Conservation (phyloP, 92 coral and sea anemone genomes). For the Parazoanthus darwini region DNA sequence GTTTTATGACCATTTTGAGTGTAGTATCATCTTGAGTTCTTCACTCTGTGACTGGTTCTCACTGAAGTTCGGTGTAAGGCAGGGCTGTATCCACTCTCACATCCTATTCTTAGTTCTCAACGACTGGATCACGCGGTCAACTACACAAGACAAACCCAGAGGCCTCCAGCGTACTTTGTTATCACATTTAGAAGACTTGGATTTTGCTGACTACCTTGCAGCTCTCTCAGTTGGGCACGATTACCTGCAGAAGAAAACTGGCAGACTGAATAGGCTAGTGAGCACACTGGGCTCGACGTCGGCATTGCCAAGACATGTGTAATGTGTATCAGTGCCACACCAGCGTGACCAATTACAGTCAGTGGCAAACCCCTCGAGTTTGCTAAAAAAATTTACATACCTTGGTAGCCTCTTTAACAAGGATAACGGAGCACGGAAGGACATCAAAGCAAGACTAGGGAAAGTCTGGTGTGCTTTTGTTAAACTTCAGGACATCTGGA, state of each 20-base stretch:
- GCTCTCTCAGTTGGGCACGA: neutral
- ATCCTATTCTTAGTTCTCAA: constrained; percentile 20
- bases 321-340: constrained; percentile 16
- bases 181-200: constrained; percentile 29
- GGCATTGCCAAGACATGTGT: neutral
- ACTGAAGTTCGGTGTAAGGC: constrained; percentile 24
- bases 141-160: constrained; percentile 28
- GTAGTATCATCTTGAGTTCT: neutral
- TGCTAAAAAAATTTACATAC: constrained; percentile 10
- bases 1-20: constrained; percentile 42
- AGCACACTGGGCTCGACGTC: constrained; percentile 7
- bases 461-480: neutral
- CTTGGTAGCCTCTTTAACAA: constrained; percentile 33
- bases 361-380: neutral
- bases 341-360: neutral
- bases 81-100: constrained; percentile 42
- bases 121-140: constrained; percentile 16
- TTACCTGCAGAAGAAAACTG: constrained; percentile 22
- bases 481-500: constrained; percentile 41
- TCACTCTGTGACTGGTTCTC: constrained; percentile 31
- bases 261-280: neutral
- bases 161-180: constrained; percentile 20
- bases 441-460: constrained; percentile 8
- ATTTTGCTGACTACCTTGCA: constrained; percentile 15
- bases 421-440: constrained; percentile 18